Base-by-base conservation (phyloP, 2,113 vertebrate species). In the Brachirus orientalis region DNA sequence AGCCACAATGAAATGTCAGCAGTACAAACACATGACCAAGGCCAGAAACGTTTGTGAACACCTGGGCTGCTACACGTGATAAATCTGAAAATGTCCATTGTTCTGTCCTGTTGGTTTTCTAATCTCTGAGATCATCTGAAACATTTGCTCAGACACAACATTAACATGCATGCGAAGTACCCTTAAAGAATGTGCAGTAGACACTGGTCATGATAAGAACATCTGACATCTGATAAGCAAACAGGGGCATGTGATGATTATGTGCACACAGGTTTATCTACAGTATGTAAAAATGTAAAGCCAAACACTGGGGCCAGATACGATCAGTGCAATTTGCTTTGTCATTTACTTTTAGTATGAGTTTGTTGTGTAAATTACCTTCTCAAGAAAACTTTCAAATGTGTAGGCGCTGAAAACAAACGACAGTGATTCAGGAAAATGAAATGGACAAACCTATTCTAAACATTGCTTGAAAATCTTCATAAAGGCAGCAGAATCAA, bases 191-290 rank as follows among this genome's bases (percentile, higher is more conserved):
- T 60, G 54, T 33, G 60, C 60, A 37, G 63, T 7, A 17, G 18
- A 48, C 14, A 45, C 54, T 6, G 65, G 17, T 50, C 4, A 13
- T 6, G 73, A 82, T 85, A 84, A 79, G 19, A 79, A 70, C 71
- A 84, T 86, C 84, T 67, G 78, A 60, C 77, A 87, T 85, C 80
- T 87, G 84, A 88, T 85, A 88, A 62, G 77, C 75, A 90, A 84
- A 88, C 75, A 35, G 20, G 43, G 67, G 63, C 50, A 43, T 47
- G 12, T 56, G 62, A 41, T 45, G 60, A 65, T 56, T 53, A 70
- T 45, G 18, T 19, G 35, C 28, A 41, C 51, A 51, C 16, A 14
- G 56, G 47, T 16, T 59, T 64, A 85, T 85, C 75, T 65, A 1
- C 38, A 12, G 11, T 65, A 85, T 81, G 75, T 70, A 77, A 83